Conservation (phyloP, 2,888 invertebrate genomes). For the Hypsopygia costalis region DNA sequence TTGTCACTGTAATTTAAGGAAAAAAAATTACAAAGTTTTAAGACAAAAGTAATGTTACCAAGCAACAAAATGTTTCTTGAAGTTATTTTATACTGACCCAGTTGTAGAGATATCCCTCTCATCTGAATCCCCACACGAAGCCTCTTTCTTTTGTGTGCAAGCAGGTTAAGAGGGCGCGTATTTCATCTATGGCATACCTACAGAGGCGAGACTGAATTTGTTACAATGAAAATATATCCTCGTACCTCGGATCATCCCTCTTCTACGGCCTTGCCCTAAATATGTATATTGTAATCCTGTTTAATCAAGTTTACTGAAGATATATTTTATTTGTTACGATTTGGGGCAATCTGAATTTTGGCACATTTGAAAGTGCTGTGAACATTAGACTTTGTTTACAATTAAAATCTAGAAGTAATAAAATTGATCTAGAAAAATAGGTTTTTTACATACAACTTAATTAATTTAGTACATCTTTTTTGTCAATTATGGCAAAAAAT, state of each 20-base stretch:
- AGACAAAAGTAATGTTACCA: too few species aligned
- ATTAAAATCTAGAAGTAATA: too few species aligned
- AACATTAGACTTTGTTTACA: too few species aligned
- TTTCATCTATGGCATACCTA: not conserved
- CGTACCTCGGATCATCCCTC: not conserved
- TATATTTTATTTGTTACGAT: not conserved
- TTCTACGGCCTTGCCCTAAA: slow-evolving; percentile 3
- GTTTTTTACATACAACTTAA: too few species aligned
- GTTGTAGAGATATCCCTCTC: slow-evolving; percentile 3
- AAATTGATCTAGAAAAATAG: too few species aligned
- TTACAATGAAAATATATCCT: not conserved
- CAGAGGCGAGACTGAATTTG: not conserved
- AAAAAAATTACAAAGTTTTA: too few species aligned
- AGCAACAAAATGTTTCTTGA: not conserved
- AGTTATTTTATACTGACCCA: slow-evolving; percentile 6
- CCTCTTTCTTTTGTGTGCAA: slow-evolving; percentile 7
- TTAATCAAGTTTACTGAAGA: not conserved
- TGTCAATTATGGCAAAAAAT: too few species aligned
- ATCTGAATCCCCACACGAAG: slow-evolving; percentile 3
- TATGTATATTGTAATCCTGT: not conserved
- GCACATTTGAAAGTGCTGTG: too few species aligned
- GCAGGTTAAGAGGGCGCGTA: slow-evolving; percentile 8
- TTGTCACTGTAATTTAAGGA: too few species aligned
- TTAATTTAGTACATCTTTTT: too few species aligned
- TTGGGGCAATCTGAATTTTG: too few species aligned